Evolutionary conservation across 2,888 invertebrate genomes (phyloP), one percentile per base, ranked within the genome.

Genomic region (Alcis repandata): DNA sequence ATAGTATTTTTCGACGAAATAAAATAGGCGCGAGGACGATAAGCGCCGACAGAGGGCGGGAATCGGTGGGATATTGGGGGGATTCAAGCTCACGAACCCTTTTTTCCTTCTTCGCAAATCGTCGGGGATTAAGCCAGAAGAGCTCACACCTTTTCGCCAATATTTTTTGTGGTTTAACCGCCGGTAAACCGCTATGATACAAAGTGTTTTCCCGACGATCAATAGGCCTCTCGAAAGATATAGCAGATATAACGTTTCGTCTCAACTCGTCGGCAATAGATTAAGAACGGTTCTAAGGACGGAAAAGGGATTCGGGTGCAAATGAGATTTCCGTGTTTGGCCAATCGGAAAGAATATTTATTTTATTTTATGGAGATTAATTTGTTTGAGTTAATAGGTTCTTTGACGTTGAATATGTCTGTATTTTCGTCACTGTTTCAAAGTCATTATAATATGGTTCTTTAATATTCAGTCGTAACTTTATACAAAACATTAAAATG

Each of bases 31-130:
- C 79, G 77, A 80, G 81, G 75, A 77, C 82, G 88, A 89, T 88
- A 90, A 88, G 85, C 80, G 80, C 73, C 79, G 80, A 77, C 80
- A 82, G 84, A 81, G 83, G 85, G 83, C 78, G 85, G 59, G 59
- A 59, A 59, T 59, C 59, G 59, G 43, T 22, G 59, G 86, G 79
- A 80, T 79, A 49, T 66, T 52, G 80, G 80, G 81, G 72, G 83
- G 85, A 84, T 85, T 83, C 84, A 87, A 89, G 86, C 87, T 72
- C 74, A 72, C 80, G 82, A 90, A 90, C 91, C 92, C 90, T 89
- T 92, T 92, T 91, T 90, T 89, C 87, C 89, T 81, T 88, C 89
- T 91, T 89, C 85, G 85, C 88, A 91, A 92, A 92, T 92, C 89
- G 91, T 89, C 88, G 83, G 77, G 90, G 91, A 92, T 92, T 92